Base-by-base conservation (phyloP, 1,140 invertebrate species). In the Drosophila nikananu region DNA sequence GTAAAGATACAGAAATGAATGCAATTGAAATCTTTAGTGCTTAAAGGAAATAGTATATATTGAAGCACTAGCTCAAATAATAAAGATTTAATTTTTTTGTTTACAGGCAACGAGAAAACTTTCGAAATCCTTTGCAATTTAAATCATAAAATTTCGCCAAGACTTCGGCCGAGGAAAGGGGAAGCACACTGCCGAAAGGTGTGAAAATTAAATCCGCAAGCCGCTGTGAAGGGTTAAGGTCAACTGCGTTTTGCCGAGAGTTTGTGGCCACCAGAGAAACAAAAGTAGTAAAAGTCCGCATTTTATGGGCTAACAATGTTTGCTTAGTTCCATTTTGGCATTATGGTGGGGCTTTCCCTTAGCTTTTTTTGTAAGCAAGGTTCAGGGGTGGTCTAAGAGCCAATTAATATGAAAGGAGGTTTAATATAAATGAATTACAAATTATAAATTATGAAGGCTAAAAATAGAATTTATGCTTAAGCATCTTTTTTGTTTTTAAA, bases 151-250 rank as follows among this genome's bases (percentile, higher is more conserved):
- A 60, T 62, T 37, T 39, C 5, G n/a, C 13, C 19, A 25, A 10
- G 25, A 27, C 30, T 17, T 13, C 5, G 12, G 13, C 17, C 13
- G 6, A 17, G n/a, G 2, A 44, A 30, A 6, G 30, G 63, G 30
- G 30, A 37, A 35, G 17, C 27, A 39, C 21, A 10, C 17, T 5
- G 35, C 5, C 10, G 2, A 27, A n/a, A 67, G 64, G 64, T 67
- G 57, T 63, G 57, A 44, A 66, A 67, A 46, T 48, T 21, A 37
- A 35, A 48, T 48, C 25, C 32, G 23, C 1, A 27, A 32, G 13
- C 46, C 21, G 30, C 58, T 61, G 23, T 41, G 23, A 67, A 48
- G 58, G 64, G 61, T 54, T 54, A 66, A 65, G 67, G 67, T 55
- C 30, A 71, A 46, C 19, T 12, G 32, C 10, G 21, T 25, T 54